Evolutionary conservation across 2,797 vertebrate genomes (phyloP).

Genomic region (Heterohyrax brucei): DNA sequence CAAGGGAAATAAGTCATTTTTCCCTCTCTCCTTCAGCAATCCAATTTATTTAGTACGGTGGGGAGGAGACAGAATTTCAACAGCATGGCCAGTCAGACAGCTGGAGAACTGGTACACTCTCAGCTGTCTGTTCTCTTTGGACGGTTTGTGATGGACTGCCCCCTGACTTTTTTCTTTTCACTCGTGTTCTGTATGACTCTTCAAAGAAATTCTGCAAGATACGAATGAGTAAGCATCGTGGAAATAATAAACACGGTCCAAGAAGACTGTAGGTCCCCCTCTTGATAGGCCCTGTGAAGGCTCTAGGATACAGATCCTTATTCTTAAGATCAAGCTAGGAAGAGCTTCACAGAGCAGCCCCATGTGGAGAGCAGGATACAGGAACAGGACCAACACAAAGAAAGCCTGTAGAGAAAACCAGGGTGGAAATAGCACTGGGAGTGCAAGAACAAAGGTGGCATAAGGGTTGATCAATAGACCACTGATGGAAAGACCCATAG

Average conservation of each 20-base stretch:
- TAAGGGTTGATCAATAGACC: background rate
- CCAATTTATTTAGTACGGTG: conserved; percentile 71
- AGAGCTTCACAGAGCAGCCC: background rate
- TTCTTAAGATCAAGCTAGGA: background rate
- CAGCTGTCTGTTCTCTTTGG: background rate
- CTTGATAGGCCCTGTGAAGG: background rate
- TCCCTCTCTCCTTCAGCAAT: conserved; percentile 33
- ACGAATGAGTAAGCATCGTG: background rate
- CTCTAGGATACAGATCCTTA: background rate
- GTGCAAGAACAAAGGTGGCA: background rate
- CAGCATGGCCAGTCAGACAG: background rate
- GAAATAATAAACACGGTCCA: background rate
- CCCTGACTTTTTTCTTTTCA: background rate
- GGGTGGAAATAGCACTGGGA: background rate
- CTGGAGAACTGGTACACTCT: background rate
- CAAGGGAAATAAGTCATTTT: conserved; percentile 71
- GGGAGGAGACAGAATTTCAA: conserved; percentile 44
- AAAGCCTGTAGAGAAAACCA: background rate
- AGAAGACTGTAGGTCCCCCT: background rate
- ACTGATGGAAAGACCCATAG: background rate
- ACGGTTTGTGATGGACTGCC: background rate
- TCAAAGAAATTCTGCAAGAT: conserved; percentile 14
- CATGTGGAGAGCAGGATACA: background rate
- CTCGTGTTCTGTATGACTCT: conserved; percentile 8
- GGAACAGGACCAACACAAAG: background rate